These are phyloP conservation scores for Brachylomia viminalis DNA, from an alignment of 2,888 invertebrate genomes.

Conservation along the genomic window DNA sequence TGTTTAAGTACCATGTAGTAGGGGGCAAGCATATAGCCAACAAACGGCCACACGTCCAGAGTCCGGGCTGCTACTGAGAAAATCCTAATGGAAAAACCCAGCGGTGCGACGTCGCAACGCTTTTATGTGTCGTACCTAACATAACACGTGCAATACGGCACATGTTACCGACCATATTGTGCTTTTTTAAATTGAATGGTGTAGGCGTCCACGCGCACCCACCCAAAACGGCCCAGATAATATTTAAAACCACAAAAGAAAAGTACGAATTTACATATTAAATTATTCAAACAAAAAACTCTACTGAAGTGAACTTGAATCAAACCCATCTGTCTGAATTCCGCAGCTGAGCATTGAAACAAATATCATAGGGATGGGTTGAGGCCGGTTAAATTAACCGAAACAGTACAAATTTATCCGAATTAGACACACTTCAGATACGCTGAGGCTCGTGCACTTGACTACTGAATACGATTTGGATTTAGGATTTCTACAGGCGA, in stretches of 20 bases:
- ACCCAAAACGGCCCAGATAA: slow-evolving; percentile 8
- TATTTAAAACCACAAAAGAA: slow-evolving; percentile 41
- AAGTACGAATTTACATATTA: slow-evolving; percentile 26
- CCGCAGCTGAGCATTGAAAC: slow-evolving; percentile 53
- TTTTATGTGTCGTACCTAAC: too few relatives aligned
- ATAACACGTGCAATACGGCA: not conserved
- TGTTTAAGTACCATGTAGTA: too few relatives aligned
- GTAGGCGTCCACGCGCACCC: not conserved
- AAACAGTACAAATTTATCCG: slow-evolving; percentile 72
- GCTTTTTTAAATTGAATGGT: not conserved
- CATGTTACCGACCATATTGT: not conserved
- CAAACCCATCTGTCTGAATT: slow-evolving; percentile 50
- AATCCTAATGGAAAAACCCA: too few relatives aligned
- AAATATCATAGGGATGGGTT: slow-evolving; percentile 58
- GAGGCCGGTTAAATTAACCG: slow-evolving; percentile 75
- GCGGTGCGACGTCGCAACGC: not conserved
- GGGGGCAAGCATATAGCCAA: too few relatives aligned
- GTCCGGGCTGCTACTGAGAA: too few relatives aligned
- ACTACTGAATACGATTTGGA: slow-evolving; percentile 62
- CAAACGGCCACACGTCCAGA: too few relatives aligned
- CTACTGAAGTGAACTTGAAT: slow-evolving; percentile 50
- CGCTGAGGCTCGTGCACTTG: slow-evolving; percentile 58
- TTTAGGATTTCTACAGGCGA: slow-evolving; percentile 30
- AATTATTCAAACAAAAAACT: slow-evolving; percentile 55
- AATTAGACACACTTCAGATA: slow-evolving; percentile 70